A percentile compares a stretch with the other conserved stretches of the same genome.
phyloP scores from a whole-genome alignment of 2,888 invertebrate species.

The Nymphalis c-album region DNA sequence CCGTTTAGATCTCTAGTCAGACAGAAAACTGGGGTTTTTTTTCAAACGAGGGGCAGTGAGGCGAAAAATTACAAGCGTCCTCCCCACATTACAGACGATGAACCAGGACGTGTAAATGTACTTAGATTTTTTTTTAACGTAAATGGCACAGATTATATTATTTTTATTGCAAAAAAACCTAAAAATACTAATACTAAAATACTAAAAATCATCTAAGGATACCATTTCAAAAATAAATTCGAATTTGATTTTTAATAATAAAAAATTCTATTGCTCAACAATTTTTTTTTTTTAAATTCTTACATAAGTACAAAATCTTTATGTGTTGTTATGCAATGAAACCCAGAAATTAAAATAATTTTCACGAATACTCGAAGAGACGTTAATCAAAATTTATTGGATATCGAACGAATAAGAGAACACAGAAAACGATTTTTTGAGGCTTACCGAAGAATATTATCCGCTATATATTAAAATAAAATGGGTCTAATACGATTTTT shows the following conservation, averaged over 20 bases:
- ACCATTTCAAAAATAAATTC: too few relatives aligned
- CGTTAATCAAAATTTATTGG: slow-evolving; percentile 70
- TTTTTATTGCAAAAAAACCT: too few relatives aligned
- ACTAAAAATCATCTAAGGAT: too few relatives aligned
- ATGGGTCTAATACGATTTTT: slow-evolving; percentile 69
- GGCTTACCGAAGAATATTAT: slow-evolving; percentile 56
- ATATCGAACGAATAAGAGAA: slow-evolving; percentile 59
- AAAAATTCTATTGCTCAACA: too few relatives aligned
- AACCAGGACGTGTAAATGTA: not conserved
- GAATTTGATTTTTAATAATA: too few relatives aligned
- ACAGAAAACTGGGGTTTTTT: slow-evolving; percentile 62
- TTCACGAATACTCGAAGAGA: slow-evolving; percentile 46
- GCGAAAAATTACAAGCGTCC: slow-evolving; percentile 69
- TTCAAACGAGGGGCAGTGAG: slow-evolving; percentile 51
- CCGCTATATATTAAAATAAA: slow-evolving; percentile 67
- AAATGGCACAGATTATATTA: not conserved
- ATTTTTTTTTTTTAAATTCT: too few relatives aligned
- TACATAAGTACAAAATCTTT: not conserved
- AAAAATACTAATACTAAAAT: too few relatives aligned
- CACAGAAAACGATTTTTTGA: slow-evolving; percentile 59
- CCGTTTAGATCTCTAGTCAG: slow-evolving; percentile 51
- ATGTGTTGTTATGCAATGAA: slow-evolving; percentile 12
- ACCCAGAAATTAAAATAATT: slow-evolving; percentile 52
- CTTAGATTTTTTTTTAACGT: not conserved
- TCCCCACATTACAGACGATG: slow-evolving; percentile 37